Evolutionary conservation across 2,888 invertebrate genomes (phyloP).

Genomic region (Oligia fasciuncula): DNA sequence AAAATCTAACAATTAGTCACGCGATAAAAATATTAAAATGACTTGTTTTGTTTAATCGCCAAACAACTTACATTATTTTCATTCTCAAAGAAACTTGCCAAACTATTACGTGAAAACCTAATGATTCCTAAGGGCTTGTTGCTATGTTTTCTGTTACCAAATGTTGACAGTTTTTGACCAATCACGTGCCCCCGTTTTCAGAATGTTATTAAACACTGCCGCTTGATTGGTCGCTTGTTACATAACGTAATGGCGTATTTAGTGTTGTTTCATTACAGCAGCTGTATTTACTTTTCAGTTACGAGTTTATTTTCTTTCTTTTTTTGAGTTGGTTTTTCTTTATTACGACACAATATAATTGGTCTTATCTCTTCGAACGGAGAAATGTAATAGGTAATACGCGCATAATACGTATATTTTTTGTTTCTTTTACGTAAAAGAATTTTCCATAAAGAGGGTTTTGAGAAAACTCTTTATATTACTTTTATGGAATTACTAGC

Average conservation of each 20-base stretch:
- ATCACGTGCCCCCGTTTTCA: conserved; percentile 55
- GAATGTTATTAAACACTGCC: conserved; percentile 63
- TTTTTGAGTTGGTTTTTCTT: neutral
- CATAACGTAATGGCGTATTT: conserved; percentile 52
- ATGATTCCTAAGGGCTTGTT: conserved; percentile 46
- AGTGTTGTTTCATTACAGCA: conserved; percentile 42
- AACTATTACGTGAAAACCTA: conserved; percentile 50
- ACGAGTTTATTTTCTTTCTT: conserved; percentile 6
- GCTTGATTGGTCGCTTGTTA: conserved; percentile 61
- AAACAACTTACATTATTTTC: conserved; percentile 57
- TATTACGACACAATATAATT: conserved; percentile 13
- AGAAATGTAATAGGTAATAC: neutral
- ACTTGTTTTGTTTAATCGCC: conserved; percentile 27
- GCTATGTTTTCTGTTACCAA: conserved; percentile 59
- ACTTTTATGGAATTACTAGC: neutral
- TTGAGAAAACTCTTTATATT: neutral
- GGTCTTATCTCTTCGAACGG: neutral
- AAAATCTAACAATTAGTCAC: conserved; percentile 47
- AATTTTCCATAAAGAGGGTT: neutral
- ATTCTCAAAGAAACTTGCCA: conserved; percentile 47
- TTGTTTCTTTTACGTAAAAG: neutral
- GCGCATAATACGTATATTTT: neutral
- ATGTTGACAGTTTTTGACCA: conserved; percentile 59
- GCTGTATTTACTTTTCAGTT: conserved; percentile 33
- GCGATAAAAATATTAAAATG: conserved; percentile 36